phyloP scores from a whole-genome alignment of 2,113 vertebrate species.

The Arenaria interpres region DNA sequence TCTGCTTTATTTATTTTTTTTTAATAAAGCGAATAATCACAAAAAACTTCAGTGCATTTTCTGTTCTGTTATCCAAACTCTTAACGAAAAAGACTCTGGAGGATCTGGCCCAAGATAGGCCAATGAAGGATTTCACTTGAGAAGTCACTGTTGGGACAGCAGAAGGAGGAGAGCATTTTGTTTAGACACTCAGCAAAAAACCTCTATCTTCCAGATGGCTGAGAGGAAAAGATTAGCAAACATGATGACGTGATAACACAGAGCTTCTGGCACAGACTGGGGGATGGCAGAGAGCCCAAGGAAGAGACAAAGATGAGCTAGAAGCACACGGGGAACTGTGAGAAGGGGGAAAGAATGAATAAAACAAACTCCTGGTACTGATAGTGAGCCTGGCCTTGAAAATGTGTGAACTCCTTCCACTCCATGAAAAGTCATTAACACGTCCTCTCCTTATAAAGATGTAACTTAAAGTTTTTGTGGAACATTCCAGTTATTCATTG shows the following conservation, averaged over 20 bases:
- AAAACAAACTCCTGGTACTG: not conserved
- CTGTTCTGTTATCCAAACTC: not conserved
- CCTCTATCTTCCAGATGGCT: not conserved
- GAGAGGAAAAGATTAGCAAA: slow-evolving; percentile 20
- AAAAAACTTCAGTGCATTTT: not conserved
- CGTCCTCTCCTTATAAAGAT: not conserved
- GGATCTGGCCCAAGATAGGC: not conserved
- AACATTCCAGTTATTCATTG: not conserved
- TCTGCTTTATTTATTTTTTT: not conserved
- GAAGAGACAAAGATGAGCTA: not conserved
- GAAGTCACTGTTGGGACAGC: not conserved
- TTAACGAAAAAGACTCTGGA: not conserved
- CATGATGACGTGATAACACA: not conserved
- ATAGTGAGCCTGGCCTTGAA: not conserved
- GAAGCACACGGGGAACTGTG: not conserved
- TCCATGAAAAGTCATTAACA: not conserved
- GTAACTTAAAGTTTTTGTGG: not conserved
- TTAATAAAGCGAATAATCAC: not conserved
- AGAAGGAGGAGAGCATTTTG: not conserved
- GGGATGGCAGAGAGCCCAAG: not conserved
- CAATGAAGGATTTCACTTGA: not conserved
- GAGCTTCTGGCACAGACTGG: not conserved
- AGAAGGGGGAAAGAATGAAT: not conserved
- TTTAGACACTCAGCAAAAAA: not conserved
- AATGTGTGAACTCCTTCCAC: not conserved